Percentiles rank a stretch among this genome's conserved stretches.
These are phyloP conservation scores for Taurulus bubalis DNA, from an alignment of 2,113 vertebrate species.

Conservation along the genomic window DNA sequence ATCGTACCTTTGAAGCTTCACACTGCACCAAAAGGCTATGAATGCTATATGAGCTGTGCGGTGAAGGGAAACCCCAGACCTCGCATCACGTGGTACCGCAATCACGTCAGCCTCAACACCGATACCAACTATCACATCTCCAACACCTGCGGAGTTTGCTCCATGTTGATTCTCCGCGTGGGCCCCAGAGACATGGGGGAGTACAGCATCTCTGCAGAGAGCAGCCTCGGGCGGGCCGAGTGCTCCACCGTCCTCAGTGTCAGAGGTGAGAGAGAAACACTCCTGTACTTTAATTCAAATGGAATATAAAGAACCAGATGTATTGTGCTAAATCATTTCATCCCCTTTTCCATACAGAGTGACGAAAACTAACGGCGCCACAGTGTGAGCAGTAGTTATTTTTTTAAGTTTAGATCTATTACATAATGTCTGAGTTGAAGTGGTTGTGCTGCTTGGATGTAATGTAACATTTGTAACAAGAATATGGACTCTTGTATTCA, in stretches of 20 bases:
- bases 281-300: neutral
- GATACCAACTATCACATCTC: constrained; percentile 83
- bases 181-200: constrained; percentile 83
- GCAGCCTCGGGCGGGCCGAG: constrained; percentile 79
- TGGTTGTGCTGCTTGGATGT: constrained; percentile 32
- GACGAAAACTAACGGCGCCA: constrained; percentile 44
- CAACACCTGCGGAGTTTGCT: constrained; percentile 89
- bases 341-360: constrained; percentile 68
- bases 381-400: neutral
- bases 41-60: constrained; percentile 91
- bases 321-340: neutral
- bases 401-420: neutral
- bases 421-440: neutral
- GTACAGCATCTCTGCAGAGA: constrained; percentile 86
- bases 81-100: constrained; percentile 88
- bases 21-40: constrained; percentile 84
- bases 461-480: neutral
- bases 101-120: constrained; percentile 82
- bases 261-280: constrained; percentile 78
- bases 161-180: constrained; percentile 85
- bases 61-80: constrained; percentile 87
- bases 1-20: constrained; percentile 86
- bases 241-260: constrained; percentile 86
- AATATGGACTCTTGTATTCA: neutral
- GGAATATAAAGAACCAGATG: neutral